phyloP scores from a whole-genome alignment of 2,113 vertebrate genomes.

The Nipponia nippon region DNA sequence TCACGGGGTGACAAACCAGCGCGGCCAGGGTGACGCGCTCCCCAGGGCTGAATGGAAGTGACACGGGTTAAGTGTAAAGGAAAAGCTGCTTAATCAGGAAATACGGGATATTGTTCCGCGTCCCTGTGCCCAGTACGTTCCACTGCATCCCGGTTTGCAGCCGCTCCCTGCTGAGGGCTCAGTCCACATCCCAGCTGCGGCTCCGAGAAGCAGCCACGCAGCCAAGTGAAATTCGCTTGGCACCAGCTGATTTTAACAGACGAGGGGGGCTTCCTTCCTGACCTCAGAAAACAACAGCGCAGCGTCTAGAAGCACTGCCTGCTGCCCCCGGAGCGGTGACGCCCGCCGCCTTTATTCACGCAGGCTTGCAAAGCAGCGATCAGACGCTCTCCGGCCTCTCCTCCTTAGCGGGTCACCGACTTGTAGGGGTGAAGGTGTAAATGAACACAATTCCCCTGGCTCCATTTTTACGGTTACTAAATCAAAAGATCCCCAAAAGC shows the following conservation, averaged over 20 bases:
- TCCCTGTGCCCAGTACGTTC: accelerated
- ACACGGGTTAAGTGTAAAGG: accelerated
- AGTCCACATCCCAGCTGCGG: no score
- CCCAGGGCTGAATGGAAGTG: not conserved
- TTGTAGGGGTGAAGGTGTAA: not conserved
- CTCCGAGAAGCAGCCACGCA: accelerated
- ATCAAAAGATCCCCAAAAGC: no score
- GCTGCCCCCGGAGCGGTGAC: accelerated
- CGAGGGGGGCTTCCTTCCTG: accelerated
- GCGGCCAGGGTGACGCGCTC: no score
- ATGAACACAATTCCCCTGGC: accelerated
- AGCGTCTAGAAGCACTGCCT: accelerated
- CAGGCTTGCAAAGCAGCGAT: accelerated
- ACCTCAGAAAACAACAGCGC: no score
- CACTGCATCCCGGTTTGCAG: not conserved
- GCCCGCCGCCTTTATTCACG: no score
- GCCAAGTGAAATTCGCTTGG: accelerated
- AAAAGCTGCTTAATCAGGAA: not conserved
- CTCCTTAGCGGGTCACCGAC: accelerated
- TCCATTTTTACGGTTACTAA: not conserved
- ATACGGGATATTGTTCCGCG: accelerated
- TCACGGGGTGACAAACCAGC: not conserved
- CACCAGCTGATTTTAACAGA: accelerated
- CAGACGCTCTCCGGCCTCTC: no score
- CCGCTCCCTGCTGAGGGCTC: not conserved